Base-by-base conservation (phyloP, 2,888 invertebrate species). In the Polydrusus tereticollis region DNA sequence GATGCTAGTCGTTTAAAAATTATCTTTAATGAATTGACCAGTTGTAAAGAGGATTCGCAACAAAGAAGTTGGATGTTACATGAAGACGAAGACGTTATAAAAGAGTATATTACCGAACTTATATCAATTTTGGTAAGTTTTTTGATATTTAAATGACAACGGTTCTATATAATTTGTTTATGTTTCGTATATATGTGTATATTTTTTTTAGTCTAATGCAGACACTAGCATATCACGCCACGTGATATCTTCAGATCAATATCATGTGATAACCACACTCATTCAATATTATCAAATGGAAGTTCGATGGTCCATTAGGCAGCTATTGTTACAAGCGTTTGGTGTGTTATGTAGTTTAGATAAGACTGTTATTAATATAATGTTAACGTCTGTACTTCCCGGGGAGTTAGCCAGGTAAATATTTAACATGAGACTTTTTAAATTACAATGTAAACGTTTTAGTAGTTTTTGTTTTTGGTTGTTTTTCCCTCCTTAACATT, bases 231-330 rank as follows among this genome's bases (percentile, higher is more conserved):
- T 96, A 70, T 94, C 94, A 26, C 91, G 93, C 79, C 93, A 94
- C 82, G 93, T 96, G 69, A 88, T 98, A 81, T 92, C 93, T 76
- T 90, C 91, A 78, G 94, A 96, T 84, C 91, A 93, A 72, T 97
- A 95, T 83, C 92, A 91, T 72, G 93, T 93, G 78, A 92, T 97
- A 18, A 91, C 92, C 45, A 93, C 94, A 67, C 87, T 98, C 69
- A 94, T 96, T 66, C 93, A 95, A 81, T 98, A 96, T 87, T 98
- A 97, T 85, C 98, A 98, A 87, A 97, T 97, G 97, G 98, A 97
- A 86, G 91, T 93, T 0, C 87, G 95, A 75, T 95, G 95, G 95
- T 92, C 93, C 0, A 91, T 96, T 72, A 89, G 96, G 75, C 92
- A 94, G 81, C 87, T 94, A 8, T 87, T 97, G 45, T 86, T 97